Evolutionary conservation across 2,797 vertebrate genomes (phyloP).

Genomic region (Anabas testudineus): DNA sequence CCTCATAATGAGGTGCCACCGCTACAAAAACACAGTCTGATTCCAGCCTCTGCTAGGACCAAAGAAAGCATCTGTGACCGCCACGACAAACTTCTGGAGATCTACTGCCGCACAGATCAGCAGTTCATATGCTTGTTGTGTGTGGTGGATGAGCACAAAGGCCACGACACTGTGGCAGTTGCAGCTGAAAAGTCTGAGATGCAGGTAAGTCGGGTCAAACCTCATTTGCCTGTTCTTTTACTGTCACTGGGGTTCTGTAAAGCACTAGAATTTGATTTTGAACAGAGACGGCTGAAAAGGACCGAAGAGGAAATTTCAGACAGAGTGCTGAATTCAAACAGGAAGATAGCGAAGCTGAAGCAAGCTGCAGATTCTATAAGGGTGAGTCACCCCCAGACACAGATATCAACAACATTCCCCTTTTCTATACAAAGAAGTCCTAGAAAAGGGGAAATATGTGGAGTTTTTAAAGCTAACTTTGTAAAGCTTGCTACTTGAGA

Average conservation of each 20-base stretch:
- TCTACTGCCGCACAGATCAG: slow-evolving; percentile 61
- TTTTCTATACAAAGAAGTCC: too few relatives aligned
- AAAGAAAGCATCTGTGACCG: slow-evolving; percentile 50
- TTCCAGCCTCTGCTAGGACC: slow-evolving; percentile 26
- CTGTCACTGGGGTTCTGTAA: not conserved
- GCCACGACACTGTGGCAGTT: slow-evolving; percentile 51
- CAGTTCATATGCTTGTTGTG: slow-evolving; percentile 62
- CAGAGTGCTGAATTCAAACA: slow-evolving; percentile 17
- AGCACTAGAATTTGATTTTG: slow-evolving; percentile 25
- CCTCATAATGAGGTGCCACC: slow-evolving; percentile 52
- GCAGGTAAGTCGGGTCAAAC: slow-evolving; percentile 39
- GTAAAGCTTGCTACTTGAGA: too few relatives aligned
- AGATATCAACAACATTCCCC: too few relatives aligned
- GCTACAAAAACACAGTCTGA: slow-evolving; percentile 54
- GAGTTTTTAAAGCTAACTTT: too few relatives aligned
- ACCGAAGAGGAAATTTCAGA: slow-evolving; percentile 22
- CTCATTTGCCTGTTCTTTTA: not conserved
- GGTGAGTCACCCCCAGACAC: slow-evolving; percentile 52
- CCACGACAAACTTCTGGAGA: slow-evolving; percentile 63
- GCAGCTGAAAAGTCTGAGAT: slow-evolving; percentile 26
- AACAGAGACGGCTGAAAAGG: slow-evolving; percentile 43
- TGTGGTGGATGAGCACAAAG: slow-evolving; percentile 48
- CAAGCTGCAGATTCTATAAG: slow-evolving; percentile 33
- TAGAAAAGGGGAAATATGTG: not conserved
- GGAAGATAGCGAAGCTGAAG: slow-evolving; percentile 29